Base-by-base conservation (phyloP, 1,140 invertebrate species). In the Bombyx mandarina region DNA sequence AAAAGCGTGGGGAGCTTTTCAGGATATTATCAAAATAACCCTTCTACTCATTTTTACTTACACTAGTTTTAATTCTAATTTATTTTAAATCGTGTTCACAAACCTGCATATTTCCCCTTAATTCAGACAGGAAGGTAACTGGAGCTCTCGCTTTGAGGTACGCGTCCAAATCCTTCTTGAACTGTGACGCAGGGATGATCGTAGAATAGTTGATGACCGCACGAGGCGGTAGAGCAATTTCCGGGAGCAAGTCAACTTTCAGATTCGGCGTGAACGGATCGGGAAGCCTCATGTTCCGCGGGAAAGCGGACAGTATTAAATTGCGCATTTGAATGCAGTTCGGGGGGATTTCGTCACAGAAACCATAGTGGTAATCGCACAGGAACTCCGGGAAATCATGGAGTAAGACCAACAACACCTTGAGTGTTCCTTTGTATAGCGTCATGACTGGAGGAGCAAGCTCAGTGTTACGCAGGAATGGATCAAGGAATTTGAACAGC, bases 271-370 rank as follows among this genome's bases (percentile, higher is more conserved):
- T 99, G 81, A 99, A 99, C 0, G 98, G 98, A 91, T 99, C 98
- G 0, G 98, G 98, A 50, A 99, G 89, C 8, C 97, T 90, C 98
- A 99, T 99, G 69, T 98, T 98, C 45, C 98, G 90, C 9, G 99
- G 98, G 74, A 99, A 99, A 7, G 99, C 98, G 18, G 97, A 98
- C 49, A 99, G 88, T 52, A 99, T 98, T 7, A 99, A 89, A 82
- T 99, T 99, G 46, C 98, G 91, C 96, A 99, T 98, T 85, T 99
- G 98, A 69, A 99, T 98, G 79, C 98, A 99, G 81, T 99, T 99
- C 1, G 98, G 95, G 62, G 98, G 98, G 73, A 99, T 99, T 48
- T 97, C 97, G 88, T 99, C 98, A 84, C 98, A 99, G 86, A 99
- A 99, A n/a, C 96, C 95, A 78, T 99, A 99, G 79, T 99, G 97